Evolutionary conservation across 2,888 invertebrate species (phyloP).

Genomic region (Axea sp.): DNA sequence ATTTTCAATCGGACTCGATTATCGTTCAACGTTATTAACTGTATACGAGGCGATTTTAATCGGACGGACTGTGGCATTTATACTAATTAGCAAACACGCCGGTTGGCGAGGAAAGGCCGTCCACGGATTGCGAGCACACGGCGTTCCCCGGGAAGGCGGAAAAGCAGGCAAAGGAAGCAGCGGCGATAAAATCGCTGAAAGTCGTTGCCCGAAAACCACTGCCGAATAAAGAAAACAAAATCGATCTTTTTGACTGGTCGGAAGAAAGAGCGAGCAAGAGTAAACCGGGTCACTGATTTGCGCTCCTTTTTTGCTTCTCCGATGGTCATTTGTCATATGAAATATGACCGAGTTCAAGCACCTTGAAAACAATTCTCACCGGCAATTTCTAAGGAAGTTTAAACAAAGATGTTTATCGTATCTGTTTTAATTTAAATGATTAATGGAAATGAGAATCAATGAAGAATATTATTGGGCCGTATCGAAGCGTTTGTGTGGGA

Average conservation of each 20-base stretch:
- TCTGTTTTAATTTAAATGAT: too few species aligned
- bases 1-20: constrained; percentile 25
- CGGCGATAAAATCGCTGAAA: constrained; percentile 69
- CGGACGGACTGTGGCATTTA: constrained; percentile 37
- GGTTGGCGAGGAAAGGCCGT: constrained; percentile 23
- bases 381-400: too few species aligned
- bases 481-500: too few species aligned
- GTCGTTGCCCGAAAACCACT: constrained; percentile 70
- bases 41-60: constrained; percentile 44
- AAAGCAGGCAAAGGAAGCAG: constrained; percentile 65
- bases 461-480: too few species aligned
- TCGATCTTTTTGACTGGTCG: constrained; percentile 44
- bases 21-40: constrained; percentile 30
- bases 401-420: too few species aligned
- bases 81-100: constrained; percentile 54
- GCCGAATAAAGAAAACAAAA: constrained; percentile 50
- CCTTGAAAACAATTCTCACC: too few species aligned
- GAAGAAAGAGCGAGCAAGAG: constrained; percentile 48
- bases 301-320: constrained; percentile 10
- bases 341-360: too few species aligned
- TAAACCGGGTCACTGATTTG: constrained; percentile 64
- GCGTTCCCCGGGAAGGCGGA: constrained; percentile 63
- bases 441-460: too few species aligned
- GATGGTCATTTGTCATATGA: too few species aligned
- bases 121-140: constrained; percentile 62